A percentile compares a stretch with the other conserved stretches of the same genome.
Conservation (phyloP, 2,113 vertebrate species). For the Oncorhynchus nerka region DNA sequence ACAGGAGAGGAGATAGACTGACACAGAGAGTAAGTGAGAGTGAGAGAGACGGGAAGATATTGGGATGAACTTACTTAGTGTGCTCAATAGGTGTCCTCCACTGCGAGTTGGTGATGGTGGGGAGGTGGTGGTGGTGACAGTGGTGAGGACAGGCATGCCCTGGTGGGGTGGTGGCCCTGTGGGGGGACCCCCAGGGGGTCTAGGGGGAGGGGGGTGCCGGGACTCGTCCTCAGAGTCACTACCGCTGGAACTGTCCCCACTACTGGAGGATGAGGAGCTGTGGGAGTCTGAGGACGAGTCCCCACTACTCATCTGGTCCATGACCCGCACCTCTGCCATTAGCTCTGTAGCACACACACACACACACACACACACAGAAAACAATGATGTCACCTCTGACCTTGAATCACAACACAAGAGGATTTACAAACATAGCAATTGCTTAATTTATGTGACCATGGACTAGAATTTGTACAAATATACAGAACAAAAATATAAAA, state of each 20-base stretch:
- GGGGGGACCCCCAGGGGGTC: conserved; percentile 53
- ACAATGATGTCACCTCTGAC: neutral
- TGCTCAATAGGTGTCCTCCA: conserved; percentile 84
- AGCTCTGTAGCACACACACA: conserved; percentile 73
- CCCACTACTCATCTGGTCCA: conserved; percentile 93
- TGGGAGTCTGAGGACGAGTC: conserved; percentile 91
- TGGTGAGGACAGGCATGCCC: conserved; percentile 72
- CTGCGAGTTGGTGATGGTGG: conserved; percentile 61
- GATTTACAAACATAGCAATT: neutral
- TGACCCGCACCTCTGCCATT: conserved; percentile 90
- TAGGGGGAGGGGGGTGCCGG: conserved; percentile 42
- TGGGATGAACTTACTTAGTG: conserved; percentile 83
- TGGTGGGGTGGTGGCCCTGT: conserved; percentile 51
- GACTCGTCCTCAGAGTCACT: conserved; percentile 84
- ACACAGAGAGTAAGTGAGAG: too few relatives aligned
- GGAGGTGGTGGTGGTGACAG: conserved; percentile 32
- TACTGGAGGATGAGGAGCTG: conserved; percentile 90
- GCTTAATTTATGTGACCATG: too few relatives aligned
- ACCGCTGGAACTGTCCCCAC: conserved; percentile 85
- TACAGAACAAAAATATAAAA: too few relatives aligned
- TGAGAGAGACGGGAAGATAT: too few relatives aligned
- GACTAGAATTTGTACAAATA: too few relatives aligned
- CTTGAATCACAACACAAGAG: too few relatives aligned
- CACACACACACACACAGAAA: neutral
- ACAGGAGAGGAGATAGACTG: too few relatives aligned